phyloP scores from a whole-genome alignment of 2,113 vertebrate species.

The Chionodraco myersi region DNA sequence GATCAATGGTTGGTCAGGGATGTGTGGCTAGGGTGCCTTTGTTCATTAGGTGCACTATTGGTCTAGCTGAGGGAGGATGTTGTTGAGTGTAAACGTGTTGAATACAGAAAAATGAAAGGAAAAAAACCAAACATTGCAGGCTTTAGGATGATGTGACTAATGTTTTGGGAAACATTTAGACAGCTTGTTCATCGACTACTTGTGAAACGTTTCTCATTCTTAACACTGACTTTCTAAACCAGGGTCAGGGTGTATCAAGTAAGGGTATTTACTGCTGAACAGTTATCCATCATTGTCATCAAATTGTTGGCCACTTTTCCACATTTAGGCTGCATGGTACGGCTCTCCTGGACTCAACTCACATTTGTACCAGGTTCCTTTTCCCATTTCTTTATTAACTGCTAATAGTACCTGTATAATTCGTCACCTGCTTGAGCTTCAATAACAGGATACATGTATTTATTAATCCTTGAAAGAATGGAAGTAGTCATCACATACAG shows the following conservation, averaged over 20 bases:
- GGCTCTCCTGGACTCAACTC: too few species aligned
- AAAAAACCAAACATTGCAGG: slow-evolving; percentile 7
- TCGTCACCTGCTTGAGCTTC: too few species aligned
- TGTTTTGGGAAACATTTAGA: slow-evolving; percentile 50
- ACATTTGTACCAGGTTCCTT: too few species aligned
- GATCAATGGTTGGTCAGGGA: slow-evolving; percentile 39
- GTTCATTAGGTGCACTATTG: slow-evolving; percentile 49
- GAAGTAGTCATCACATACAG: too few species aligned
- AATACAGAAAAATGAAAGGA: slow-evolving; percentile 45
- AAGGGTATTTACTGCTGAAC: slow-evolving; percentile 24
- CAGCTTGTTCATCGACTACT: slow-evolving; percentile 37
- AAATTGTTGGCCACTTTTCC: slow-evolving; percentile 16
- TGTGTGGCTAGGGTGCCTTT: slow-evolving; percentile 45
- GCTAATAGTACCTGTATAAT: too few species aligned
- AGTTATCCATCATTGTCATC: slow-evolving; percentile 16
- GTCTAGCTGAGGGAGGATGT: slow-evolving; percentile 38
- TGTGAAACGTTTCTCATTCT: slow-evolving; percentile 29
- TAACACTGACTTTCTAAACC: slow-evolving; percentile 30
- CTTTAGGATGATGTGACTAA: slow-evolving; percentile 21
- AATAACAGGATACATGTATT: too few species aligned
- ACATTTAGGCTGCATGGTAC: too few species aligned
- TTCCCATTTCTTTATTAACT: too few species aligned
- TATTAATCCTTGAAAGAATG: too few species aligned
- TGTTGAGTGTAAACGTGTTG: slow-evolving; percentile 36
- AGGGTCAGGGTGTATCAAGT: not conserved